Evolutionary conservation across 2,113 vertebrate genomes (phyloP), one percentile per base, ranked within the genome.

Genomic region (Barbus barbus): DNA sequence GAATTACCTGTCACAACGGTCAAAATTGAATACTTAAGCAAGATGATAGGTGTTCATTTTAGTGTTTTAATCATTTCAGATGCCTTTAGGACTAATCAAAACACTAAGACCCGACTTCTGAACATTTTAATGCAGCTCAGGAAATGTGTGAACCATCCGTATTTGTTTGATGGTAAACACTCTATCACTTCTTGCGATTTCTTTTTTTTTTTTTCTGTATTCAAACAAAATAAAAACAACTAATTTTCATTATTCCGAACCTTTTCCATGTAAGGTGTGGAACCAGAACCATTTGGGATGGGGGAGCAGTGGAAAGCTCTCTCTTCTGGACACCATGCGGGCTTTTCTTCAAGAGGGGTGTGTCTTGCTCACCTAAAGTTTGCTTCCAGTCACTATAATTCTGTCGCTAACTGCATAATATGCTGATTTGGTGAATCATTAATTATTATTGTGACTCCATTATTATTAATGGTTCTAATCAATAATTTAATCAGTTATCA

Each of bases 221-320:
- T 58, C 53, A 58, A n/a, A n/a, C 1, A n/a, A 58, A 58, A 58
- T n/a, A 58, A n/a, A 58, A 22, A 58, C 1, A 22, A 76, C 16
- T 31, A 16, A 78, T 13, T 58, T 12, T 77, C 26, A 56, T 72
- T 77, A 11, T 80, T 9, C 33, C 2, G 24, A 31, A 51, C 16
- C 8, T 44, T 76, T 41, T 79, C 11, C 56, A 44, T 90, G 77
- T 28, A 75, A 99, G 97, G 97, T 53, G 96, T 98, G 85, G 97
- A 99, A 73, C 97, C 97, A 22, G 97, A 99, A 87, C 97, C 97
- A 0, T 98, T 98, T 92, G 94, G 95, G 88, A 96, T 97, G 86
- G 97, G 97, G 83, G 95, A 98, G 9, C 97, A 99, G 97, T 84
- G 97, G 97, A 71, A 99, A 99, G 82, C 95, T 99, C 18, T 91